Evolutionary conservation across 2,888 invertebrate species (phyloP).

Genomic region (Plebejus melissa): DNA sequence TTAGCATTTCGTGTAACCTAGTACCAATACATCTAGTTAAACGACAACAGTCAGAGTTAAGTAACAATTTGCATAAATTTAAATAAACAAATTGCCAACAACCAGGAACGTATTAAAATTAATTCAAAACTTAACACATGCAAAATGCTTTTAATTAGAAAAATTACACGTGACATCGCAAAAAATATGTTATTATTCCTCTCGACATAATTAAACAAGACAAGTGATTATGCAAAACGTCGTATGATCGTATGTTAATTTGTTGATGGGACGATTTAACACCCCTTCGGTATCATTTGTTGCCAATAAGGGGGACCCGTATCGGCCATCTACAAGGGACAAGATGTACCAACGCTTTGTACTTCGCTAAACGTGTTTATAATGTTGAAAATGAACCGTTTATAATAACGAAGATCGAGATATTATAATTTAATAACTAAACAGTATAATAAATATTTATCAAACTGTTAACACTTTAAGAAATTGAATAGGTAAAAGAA

Average conservation of each 20-base stretch:
- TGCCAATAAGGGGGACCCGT: conserved; percentile 51
- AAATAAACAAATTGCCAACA: neutral
- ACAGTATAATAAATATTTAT: conserved; percentile 20
- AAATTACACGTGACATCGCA: conserved; percentile 11
- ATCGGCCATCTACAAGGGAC: conserved; percentile 53
- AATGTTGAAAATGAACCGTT: conserved; percentile 41
- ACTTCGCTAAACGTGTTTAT: conserved; percentile 47
- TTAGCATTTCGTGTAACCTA: neutral
- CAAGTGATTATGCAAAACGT: conserved; percentile 61
- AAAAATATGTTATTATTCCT: conserved; percentile 23
- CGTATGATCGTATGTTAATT: conserved; percentile 70
- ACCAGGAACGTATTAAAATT: conserved; percentile 6
- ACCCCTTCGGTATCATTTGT: conserved; percentile 63
- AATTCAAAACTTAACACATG: conserved; percentile 11
- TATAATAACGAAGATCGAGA: conserved; percentile 42
- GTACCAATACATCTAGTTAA: neutral
- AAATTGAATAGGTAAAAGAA: neutral
- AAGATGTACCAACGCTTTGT: conserved; percentile 32
- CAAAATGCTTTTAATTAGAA: conserved; percentile 24
- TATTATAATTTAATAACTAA: conserved; percentile 22
- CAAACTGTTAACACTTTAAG: conserved; percentile 20
- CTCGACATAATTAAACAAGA: conserved; percentile 34
- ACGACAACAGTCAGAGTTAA: neutral
- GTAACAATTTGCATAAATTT: conserved; percentile 1
- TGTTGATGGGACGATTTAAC: conserved; percentile 68